Base-by-base conservation (phyloP, 2,888 invertebrate species). In the Tuta absoluta region DNA sequence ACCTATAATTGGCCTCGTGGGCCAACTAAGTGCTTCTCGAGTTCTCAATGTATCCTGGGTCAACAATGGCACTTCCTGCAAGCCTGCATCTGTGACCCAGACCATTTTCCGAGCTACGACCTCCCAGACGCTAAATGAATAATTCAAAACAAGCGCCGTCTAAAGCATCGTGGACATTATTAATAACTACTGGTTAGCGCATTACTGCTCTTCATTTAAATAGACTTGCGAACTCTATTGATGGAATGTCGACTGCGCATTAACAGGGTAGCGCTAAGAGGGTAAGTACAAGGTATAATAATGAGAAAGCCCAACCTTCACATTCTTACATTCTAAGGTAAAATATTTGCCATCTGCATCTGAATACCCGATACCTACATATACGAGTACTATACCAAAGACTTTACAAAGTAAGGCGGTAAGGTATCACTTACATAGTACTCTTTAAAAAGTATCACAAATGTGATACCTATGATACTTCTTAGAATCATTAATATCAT, bases 51-150 rank as follows among this genome's bases (percentile, higher is more conserved):
- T 33, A 10, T 8, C 8, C 33, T 33, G 17, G 37, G 41, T 41
- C 12, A 59, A 62, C 57, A 65, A 66, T 66, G 63, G 59, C 67
- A 37, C 66, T 68, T 70, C 69, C 63, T 64, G 65, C 51, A 49
- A 66, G 58, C 63, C 56, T 37, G 63, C 67, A 72, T 73, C 73
- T 65, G 63, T 69, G 75, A 72, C 69, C 69, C 72, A 72, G 71
- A 70, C 73, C 68, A 75, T 77, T 77, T 76, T 72, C 75, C 73
- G 71, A 72, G 73, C 73, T 74, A 67, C 82, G 82, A 82, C 85
- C 84, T 80, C 82, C 82, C 82, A 75, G 73, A 72, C 78, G 71
- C 69, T 65, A 65, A 67, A 82, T 86, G 85, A 85, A 86, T 86
- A 72, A 85, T 84, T 79, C 85, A 80, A 69, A 64, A 68, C 72